Evolutionary conservation across 2,888 invertebrate genomes (phyloP).

Genomic region (Hedychridium roseum): DNA sequence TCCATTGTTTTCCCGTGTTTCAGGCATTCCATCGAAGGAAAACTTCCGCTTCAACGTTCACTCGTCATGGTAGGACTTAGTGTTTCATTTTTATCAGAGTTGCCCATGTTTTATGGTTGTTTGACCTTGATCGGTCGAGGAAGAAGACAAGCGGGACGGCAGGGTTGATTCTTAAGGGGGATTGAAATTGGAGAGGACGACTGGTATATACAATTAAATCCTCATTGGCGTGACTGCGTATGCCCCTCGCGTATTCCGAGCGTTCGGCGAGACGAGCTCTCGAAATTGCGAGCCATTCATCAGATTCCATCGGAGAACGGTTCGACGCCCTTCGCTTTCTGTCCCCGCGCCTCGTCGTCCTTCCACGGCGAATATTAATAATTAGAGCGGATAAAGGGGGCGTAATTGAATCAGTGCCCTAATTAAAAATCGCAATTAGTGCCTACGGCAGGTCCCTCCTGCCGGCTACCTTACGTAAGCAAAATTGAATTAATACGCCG

Average conservation of each 20-base stretch:
- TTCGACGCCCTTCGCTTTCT: conserved; percentile 7
- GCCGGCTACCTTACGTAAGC: conserved; percentile 34
- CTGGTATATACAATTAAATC: conserved; percentile 26
- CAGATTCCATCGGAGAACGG: conserved; percentile 20
- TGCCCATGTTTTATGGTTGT: too few relatives aligned
- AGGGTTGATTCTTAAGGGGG: conserved; percentile 1
- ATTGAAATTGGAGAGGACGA: conserved; percentile 17
- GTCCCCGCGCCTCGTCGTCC: background rate
- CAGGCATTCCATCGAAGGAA: too few relatives aligned
- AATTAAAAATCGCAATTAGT: conserved; percentile 52
- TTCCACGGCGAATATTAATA: conserved; percentile 32
- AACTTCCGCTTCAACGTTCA: too few relatives aligned
- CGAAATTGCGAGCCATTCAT: conserved; percentile 38
- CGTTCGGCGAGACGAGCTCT: conserved; percentile 21
- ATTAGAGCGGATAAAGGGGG: conserved; percentile 37
- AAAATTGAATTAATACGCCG: conserved; percentile 45
- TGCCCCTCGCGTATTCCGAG: conserved; percentile 6
- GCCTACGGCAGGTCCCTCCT: conserved; percentile 25
- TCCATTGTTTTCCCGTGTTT: too few relatives aligned
- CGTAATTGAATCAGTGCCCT: conserved; percentile 44
- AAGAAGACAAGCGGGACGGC: too few relatives aligned
- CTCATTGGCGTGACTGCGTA: conserved; percentile 19
- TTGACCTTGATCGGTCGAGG: too few relatives aligned
- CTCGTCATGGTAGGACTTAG: too few relatives aligned
- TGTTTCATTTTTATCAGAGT: too few relatives aligned